Percentiles rank a stretch among this genome's conserved stretches.
Evolutionary conservation across 2,797 vertebrate genomes (phyloP).

Genomic region (Pantherophis vulpinus): DNA sequence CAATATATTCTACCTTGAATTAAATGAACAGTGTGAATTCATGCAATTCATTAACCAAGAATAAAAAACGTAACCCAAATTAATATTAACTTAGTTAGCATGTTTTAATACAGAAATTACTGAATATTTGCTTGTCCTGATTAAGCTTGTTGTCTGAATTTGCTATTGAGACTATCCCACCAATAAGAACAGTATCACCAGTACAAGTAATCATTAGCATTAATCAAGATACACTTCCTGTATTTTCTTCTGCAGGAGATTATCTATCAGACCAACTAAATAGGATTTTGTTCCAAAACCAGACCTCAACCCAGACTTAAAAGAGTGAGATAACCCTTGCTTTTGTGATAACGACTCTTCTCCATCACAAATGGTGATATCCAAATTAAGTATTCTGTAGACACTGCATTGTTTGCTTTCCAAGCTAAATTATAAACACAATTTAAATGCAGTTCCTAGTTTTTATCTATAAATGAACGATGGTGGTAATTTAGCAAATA

Average conservation of each 20-base stretch:
- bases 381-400: not conserved
- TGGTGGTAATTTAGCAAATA: slow-evolving; percentile 1
- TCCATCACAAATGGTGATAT: not conserved
- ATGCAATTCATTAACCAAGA: not conserved
- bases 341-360: not conserved
- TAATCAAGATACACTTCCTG: not conserved
- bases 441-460: not conserved
- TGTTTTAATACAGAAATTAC: not conserved
- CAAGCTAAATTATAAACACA: not conserved
- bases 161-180: not conserved
- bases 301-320: not conserved
- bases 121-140: not conserved
- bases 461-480: not conserved
- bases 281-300: not conserved
- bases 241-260: not conserved
- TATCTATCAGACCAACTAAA: not conserved
- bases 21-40: not conserved
- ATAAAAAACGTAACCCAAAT: not conserved
- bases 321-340: not conserved
- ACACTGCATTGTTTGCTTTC: not conserved
- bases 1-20: not conserved
- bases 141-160: not conserved
- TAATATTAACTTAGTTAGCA: not conserved
- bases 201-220: not conserved
- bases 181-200: not conserved